A percentile compares a stretch with the other conserved stretches of the same genome.
phyloP scores from a whole-genome alignment of 2,888 invertebrate genomes.

The Hipparchia semele region DNA sequence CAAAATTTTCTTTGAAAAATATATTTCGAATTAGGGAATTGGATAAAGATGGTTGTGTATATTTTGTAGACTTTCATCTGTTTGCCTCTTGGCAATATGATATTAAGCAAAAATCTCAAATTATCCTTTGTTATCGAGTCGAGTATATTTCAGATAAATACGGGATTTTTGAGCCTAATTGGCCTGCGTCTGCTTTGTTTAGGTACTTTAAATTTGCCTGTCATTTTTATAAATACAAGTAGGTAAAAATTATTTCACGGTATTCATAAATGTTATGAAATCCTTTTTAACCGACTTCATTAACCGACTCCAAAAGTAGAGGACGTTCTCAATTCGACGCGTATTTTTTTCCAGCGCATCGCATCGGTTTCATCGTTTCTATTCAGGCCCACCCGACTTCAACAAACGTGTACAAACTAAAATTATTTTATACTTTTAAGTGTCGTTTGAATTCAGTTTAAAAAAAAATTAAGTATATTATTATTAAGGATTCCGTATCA shows the following conservation, averaged over 20 bases:
- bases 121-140: slow-evolving; percentile 11
- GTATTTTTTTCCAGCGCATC: no score
- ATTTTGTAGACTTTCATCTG: background rate
- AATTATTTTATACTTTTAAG: no score
- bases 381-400: no score
- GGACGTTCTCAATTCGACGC: no score
- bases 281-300: no score
- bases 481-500: no score
- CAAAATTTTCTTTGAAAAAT: slow-evolving; percentile 13
- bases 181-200: slow-evolving; percentile 8
- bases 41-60: slow-evolving; percentile 11
- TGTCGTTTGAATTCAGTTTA: no score
- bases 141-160: slow-evolving; percentile 6
- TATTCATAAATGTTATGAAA: no score
- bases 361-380: no score
- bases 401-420: no score
- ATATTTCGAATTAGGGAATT: slow-evolving; percentile 12
- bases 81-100: slow-evolving; percentile 13
- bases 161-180: slow-evolving; percentile 1
- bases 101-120: slow-evolving; percentile 5
- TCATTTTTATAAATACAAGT: background rate
- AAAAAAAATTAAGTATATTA: no score
- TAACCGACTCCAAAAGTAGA: no score
- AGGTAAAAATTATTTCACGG: background rate
- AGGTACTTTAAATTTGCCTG: background rate